These are phyloP conservation scores for Sebastes goodei DNA, from an alignment of 2,797 vertebrate species.

Conservation along the genomic window DNA sequence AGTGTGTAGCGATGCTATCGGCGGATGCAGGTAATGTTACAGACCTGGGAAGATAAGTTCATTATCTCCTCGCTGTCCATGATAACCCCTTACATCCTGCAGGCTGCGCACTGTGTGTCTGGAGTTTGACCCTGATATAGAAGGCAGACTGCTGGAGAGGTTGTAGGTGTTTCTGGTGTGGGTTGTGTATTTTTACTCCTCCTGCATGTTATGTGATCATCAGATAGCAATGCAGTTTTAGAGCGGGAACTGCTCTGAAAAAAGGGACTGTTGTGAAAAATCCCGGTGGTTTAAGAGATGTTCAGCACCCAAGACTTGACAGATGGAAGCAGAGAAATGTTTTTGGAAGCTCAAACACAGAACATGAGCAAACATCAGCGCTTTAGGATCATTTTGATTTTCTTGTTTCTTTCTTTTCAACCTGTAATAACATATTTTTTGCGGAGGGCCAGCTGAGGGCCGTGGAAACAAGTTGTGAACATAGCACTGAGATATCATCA, in stretches of 20 bases:
- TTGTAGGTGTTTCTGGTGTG: not conserved
- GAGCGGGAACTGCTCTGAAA: not conserved
- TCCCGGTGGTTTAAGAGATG: not conserved
- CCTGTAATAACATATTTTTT: not conserved
- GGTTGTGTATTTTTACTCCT: not conserved
- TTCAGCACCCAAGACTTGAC: not conserved
- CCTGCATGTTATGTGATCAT: not conserved
- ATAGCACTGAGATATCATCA: not conserved
- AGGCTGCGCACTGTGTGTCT: not conserved
- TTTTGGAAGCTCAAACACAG: not conserved
- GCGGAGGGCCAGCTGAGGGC: not conserved
- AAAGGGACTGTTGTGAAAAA: not conserved
- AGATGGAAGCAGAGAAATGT: not conserved
- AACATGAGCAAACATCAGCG: not conserved
- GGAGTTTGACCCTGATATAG: not conserved
- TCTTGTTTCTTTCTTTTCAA: not conserved
- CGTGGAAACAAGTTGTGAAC: not conserved
- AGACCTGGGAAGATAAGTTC: conserved; percentile 39
- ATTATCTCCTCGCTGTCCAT: conserved; percentile 22
- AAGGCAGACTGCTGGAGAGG: not conserved
- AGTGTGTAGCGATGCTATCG: conserved; percentile 25
- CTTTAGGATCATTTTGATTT: not conserved
- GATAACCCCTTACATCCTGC: conserved; percentile 18
- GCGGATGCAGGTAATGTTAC: conserved; percentile 21
- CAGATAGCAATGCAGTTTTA: not conserved